These are phyloP conservation scores for Clistopyga incitator DNA, from an alignment of 2,888 invertebrate genomes.

Conservation along the genomic window DNA sequence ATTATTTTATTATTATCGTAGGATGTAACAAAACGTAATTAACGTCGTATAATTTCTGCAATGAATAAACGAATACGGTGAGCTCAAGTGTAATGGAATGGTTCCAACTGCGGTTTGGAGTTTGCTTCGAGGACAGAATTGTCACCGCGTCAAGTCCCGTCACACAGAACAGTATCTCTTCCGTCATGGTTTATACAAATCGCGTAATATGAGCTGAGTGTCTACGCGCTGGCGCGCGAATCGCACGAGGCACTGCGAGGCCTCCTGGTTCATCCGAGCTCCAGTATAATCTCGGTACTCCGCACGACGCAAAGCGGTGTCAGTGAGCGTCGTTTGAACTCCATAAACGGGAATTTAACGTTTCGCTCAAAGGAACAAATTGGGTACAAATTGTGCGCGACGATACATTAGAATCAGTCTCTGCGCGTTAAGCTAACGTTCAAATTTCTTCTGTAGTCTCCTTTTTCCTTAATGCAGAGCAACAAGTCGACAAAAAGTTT, in stretches of 20 bases:
- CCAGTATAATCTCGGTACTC: slow-evolving; percentile 58
- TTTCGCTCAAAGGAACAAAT: slow-evolving; percentile 4
- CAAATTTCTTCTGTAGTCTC: not conserved
- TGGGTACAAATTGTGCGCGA: not conserved
- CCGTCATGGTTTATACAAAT: slow-evolving; percentile 64
- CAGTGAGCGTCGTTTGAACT: slow-evolving; percentile 42
- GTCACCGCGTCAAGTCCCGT: slow-evolving; percentile 37
- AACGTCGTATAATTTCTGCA: too few species aligned
- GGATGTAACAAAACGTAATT: too few species aligned
- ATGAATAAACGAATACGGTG: too few species aligned
- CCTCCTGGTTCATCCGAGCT: slow-evolving; percentile 36
- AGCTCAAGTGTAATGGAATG: not conserved
- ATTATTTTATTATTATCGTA: too few species aligned
- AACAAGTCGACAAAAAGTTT: not conserved
- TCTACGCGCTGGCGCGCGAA: slow-evolving; percentile 48
- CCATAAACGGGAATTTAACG: slow-evolving; percentile 25
- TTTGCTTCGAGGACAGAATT: not conserved
- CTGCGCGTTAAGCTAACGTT: not conserved
- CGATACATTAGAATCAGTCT: not conserved
- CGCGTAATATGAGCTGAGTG: slow-evolving; percentile 41
- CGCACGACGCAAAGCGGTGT: slow-evolving; percentile 47
- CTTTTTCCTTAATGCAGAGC: not conserved
- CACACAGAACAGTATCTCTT: slow-evolving; percentile 20
- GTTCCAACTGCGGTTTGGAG: not conserved
- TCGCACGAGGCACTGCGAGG: slow-evolving; percentile 47